Conservation (phyloP, 2,888 invertebrate genomes). For the Dusona sp. region DNA sequence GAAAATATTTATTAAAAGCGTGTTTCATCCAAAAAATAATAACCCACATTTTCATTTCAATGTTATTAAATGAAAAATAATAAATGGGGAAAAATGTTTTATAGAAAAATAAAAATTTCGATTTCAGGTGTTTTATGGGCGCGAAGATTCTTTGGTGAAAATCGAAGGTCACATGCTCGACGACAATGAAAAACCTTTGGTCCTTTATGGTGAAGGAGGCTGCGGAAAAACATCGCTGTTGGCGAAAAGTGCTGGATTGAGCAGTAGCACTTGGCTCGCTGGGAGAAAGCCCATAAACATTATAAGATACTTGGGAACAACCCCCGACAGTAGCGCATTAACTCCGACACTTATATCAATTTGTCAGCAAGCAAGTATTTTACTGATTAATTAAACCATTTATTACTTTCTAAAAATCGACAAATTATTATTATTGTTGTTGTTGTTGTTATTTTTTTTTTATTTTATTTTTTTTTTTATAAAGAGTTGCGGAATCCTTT, state of each 20-base stretch:
- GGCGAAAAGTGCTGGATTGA: constrained; percentile 95
- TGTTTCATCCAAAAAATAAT: neutral
- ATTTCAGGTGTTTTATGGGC: constrained; percentile 93
- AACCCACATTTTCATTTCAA: neutral
- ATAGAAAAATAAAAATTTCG: neutral
- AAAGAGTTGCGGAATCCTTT: too few relatives aligned
- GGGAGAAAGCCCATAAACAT: constrained; percentile 93
- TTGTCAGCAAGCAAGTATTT: constrained; percentile 93
- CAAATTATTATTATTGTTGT: neutral
- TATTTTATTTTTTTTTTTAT: too few relatives aligned
- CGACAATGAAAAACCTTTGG: constrained; percentile 94
- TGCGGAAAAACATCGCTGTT: constrained; percentile 99
- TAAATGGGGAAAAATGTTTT: neutral
- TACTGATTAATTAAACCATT: neutral
- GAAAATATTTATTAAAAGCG: neutral
- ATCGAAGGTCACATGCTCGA: constrained; percentile 94
- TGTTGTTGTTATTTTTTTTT: too few relatives aligned
- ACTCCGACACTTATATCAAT: constrained; percentile 97
- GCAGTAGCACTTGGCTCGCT: constrained; percentile 90
- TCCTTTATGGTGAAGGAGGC: constrained; percentile 97
- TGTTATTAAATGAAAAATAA: too few relatives aligned
- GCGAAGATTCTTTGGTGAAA: constrained; percentile 93
- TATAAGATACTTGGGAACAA: constrained; percentile 97
- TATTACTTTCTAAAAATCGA: neutral
- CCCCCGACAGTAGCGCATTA: constrained; percentile 97